phyloP scores from a whole-genome alignment of 2,113 vertebrate genomes.

The Hyaena hyaena region DNA sequence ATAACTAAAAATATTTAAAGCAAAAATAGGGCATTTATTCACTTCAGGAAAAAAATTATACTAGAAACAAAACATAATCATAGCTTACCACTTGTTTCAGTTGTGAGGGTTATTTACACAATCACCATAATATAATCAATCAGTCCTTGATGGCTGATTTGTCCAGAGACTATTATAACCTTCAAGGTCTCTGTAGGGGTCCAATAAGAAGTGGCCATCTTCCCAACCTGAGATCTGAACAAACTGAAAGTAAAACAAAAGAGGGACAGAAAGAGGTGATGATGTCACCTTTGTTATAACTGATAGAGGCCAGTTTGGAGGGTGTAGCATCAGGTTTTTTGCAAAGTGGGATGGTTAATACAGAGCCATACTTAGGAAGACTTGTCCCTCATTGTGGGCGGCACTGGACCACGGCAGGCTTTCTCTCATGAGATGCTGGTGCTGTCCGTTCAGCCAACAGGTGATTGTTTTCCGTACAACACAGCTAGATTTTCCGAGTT shows the following conservation, averaged over 20 bases:
- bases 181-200: not conserved
- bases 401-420: too few species aligned
- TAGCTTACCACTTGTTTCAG: not conserved
- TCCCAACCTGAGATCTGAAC: conserved; percentile 7
- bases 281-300: not conserved
- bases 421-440: not conserved
- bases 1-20: conserved; percentile 3
- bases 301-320: not conserved
- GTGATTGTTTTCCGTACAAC: not conserved
- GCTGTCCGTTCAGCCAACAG: not conserved
- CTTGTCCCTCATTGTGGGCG: not conserved
- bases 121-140: not conserved
- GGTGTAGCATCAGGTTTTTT: not conserved
- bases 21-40: not conserved
- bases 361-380: not conserved
- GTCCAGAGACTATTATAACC: not conserved
- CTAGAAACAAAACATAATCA: conserved; percentile 13
- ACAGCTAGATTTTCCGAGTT: not conserved
- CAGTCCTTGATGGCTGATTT: not conserved
- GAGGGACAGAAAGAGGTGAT: not conserved
- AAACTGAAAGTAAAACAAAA: conserved; percentile 39
- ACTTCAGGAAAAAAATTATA: not conserved
- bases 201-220: not conserved
- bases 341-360: not conserved
- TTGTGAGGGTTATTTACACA: conserved; percentile 2